Conservation (phyloP, 2,888 invertebrate species). For the Agapetus fuscipes region DNA sequence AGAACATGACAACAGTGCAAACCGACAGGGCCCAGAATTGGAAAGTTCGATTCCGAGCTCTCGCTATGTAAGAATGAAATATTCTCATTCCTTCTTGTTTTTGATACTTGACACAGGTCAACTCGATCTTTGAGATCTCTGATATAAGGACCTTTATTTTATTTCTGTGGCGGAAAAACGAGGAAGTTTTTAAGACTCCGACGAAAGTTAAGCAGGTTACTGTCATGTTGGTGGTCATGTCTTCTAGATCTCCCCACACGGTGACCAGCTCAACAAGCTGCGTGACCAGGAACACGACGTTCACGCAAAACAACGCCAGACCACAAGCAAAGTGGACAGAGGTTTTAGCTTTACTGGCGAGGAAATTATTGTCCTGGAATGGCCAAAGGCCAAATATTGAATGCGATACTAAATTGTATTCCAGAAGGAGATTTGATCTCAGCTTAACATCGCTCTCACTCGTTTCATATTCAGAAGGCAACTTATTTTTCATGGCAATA, state of each 20-base stretch:
- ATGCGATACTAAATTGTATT: constrained; percentile 11
- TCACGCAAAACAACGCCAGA: constrained; percentile 6
- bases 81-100: constrained; percentile 1
- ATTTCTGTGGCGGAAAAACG: constrained; percentile 8
- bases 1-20: constrained; percentile 11
- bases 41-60: constrained; percentile 11
- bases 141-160: constrained; percentile 9
- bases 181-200: constrained; percentile 13
- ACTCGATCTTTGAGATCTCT: constrained; percentile 10
- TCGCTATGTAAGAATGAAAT: constrained; percentile 4
- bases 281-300: constrained; percentile 14
- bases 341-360: constrained; percentile 8
- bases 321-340: constrained; percentile 9
- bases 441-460: too few relatives aligned
- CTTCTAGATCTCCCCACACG: constrained; percentile 17
- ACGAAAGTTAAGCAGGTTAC: constrained; percentile 14
- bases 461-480: too few relatives aligned
- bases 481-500: too few relatives aligned
- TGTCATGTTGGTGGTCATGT: constrained; percentile 18
- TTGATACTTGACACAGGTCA: constrained; percentile 7
- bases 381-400: constrained; percentile 16
- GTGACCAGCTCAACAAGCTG: constrained; percentile 13
- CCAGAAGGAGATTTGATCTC: constrained; percentile 8
- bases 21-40: constrained; percentile 15
- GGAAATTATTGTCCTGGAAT: constrained; percentile 9